Base-by-base conservation (phyloP, 2,113 vertebrate species). In the Pedionomus torquatus region DNA sequence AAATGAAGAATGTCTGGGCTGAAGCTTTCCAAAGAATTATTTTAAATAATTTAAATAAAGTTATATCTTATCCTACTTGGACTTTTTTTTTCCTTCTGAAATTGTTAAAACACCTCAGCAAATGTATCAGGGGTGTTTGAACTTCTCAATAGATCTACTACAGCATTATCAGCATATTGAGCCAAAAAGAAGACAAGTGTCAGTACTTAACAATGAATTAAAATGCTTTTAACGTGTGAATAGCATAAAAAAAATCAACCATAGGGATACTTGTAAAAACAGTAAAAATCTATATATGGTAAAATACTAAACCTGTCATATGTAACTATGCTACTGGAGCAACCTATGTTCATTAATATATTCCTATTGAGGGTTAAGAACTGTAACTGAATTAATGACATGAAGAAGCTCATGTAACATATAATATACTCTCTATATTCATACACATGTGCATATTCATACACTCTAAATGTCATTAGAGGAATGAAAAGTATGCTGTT, bases 1-100 rank as follows among this genome's bases (percentile, higher is more conserved):
- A 96, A 95, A 95, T 91, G 69, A 79, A 72, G 81, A 97, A 89
- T 97, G 94, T 88, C 84, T 95, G 23, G 43, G 46, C 16, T 93
- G 91, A 97, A 89, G 58, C 7, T 95, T 97, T 95, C 89, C 71
- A 85, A 84, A 66, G 2, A 92, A 64, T 74, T 65, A 46, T 88
- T 93, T 90, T 57, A 90, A 94, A 89, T 79, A 65, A 87, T 90
- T 68, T 78, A 68, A 76, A 66, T 77, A 64, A 78, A 78, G 7
- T 68, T 96, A 30, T 44, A 7, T 20, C 13, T 58, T 66, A 71
- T 77, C 46, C 25, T 69, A 70, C 37, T 85, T 88, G 46, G 55
- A 71, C 2, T 25, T 26, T 61, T 63, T 68, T 76, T 83, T 68
- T 30, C 25, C 18, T 60, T 44, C 72, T 61, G 11, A 65, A 76